Evolutionary conservation across 2,888 invertebrate species (phyloP).

Genomic region (Sphaerophoria rueppellii): DNA sequence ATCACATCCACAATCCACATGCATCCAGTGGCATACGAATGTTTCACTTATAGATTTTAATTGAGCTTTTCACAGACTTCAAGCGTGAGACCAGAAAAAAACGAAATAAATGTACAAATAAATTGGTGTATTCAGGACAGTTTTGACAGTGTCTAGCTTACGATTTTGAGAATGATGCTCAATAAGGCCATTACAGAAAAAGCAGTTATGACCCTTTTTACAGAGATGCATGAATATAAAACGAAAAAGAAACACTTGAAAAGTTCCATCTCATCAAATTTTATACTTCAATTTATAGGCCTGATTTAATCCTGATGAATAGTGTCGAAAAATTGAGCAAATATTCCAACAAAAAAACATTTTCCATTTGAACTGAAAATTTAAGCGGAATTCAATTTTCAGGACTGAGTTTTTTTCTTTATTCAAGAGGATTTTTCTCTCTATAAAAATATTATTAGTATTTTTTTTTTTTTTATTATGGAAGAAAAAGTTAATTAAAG

Average conservation of each 20-base stretch:
- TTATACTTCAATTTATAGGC: too few species aligned
- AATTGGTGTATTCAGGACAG: too few species aligned
- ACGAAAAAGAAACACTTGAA: too few species aligned
- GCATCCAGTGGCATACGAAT: neutral
- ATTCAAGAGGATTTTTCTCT: neutral
- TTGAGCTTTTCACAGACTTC: conserved; percentile 25
- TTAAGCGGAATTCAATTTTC: conserved; percentile 57
- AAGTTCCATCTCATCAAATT: too few species aligned
- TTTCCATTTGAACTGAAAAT: conserved; percentile 27
- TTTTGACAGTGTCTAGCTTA: too few species aligned
- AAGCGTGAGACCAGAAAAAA: neutral
- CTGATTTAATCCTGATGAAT: neutral
- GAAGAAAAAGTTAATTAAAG: conserved; percentile 44
- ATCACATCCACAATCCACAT: neutral
- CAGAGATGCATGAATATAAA: too few species aligned
- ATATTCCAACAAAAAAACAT: neutral
- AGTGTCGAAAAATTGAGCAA: neutral
- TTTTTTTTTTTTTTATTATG: conserved; percentile 2
- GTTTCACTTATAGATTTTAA: conserved; percentile 54
- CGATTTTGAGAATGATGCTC: too few species aligned
- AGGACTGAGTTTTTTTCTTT: conserved; percentile 22
- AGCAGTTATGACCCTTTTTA: too few species aligned
- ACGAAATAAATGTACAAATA: too few species aligned
- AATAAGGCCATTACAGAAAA: too few species aligned
- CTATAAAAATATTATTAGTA: too few species aligned